Evolutionary conservation across 2,113 vertebrate species (phyloP), one percentile per base, ranked within the genome.

Genomic region (Colius striatus): DNA sequence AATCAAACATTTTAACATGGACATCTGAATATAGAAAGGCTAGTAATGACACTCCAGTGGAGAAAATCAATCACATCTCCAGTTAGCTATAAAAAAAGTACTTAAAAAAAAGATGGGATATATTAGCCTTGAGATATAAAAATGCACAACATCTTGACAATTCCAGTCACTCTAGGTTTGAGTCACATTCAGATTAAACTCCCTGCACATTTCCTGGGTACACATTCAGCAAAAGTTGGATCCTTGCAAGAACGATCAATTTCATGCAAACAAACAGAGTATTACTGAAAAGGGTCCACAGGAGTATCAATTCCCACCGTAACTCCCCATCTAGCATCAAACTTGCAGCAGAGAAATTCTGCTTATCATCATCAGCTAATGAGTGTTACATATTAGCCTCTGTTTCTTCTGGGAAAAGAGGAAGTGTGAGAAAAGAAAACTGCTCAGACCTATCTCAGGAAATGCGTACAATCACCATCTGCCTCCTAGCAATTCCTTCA

Each of bases 41-140:
- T 75, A 62, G 27, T 34, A 91, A 85, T 43, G 55, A 92, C 74
- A 84, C 9, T 83, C 51, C 22, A 53, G 60, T 30, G 76, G 16
- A 85, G 43, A n/a, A 78, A 79, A 87, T 87, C 47, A 85, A 85
- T 80, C 74, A 79, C 45, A 85, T 9, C 43, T 85, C 72, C 47
- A 82, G 51, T 71, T 89, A 86, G 51, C 18, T 70, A 29, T 41
- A 41, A 41, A 41, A 41, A 41, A 41, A 41, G 20, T 47, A 88
- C 89, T 75, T 81, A 54, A 77, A 66, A 70, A 70, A 55, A 60
- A 81, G 50, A 81, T 67, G 43, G 51, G 84, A 29, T 43, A 43
- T 74, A 70, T 88, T 61, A 85, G 34, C 50, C 45, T 79, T 76
- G 73, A 85, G 84, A 95, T 84, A 66, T 34, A 89, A 91, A 92